Evolutionary conservation across 1,140 invertebrate genomes (phyloP).

Genomic region (Penaeus vannamei): DNA sequence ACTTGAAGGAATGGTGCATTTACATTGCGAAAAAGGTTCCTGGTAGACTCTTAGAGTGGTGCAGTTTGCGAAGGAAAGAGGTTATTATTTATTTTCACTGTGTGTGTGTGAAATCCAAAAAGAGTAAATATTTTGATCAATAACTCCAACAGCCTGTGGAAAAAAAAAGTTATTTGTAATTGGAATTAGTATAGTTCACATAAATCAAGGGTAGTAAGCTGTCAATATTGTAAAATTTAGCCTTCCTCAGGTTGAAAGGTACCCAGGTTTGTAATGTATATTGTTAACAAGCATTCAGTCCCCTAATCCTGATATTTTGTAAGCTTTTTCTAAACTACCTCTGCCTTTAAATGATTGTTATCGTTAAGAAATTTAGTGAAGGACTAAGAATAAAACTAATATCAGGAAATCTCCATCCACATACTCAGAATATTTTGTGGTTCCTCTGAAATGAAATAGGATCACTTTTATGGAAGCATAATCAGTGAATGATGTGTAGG

Average conservation of each 20-base stretch:
- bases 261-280: conserved; percentile 32
- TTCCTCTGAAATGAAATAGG: conserved; percentile 46
- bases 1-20: conserved; percentile 51
- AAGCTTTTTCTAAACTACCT: conserved; percentile 60
- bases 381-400: conserved; percentile 55
- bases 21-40: conserved; percentile 57
- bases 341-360: conserved; percentile 58
- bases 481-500: conserved; percentile 51
- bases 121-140: neutral
- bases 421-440: conserved; percentile 53
- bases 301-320: conserved; percentile 51
- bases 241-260: conserved; percentile 43
- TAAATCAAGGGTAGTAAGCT: conserved; percentile 23
- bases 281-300: conserved; percentile 19
- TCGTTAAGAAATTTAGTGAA: conserved; percentile 37
- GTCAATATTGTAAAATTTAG: conserved; percentile 11
- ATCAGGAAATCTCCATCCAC: conserved; percentile 65
- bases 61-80: conserved; percentile 46
- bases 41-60: conserved; percentile 50
- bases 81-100: conserved; percentile 48
- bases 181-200: conserved; percentile 17
- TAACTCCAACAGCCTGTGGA: conserved; percentile 16
- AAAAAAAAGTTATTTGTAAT: conserved; percentile 7
- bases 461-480: conserved; percentile 55
- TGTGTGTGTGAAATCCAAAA: neutral